Base-by-base conservation (phyloP, 2,113 vertebrate genomes). In the Nerophis lumbriciformis region DNA sequence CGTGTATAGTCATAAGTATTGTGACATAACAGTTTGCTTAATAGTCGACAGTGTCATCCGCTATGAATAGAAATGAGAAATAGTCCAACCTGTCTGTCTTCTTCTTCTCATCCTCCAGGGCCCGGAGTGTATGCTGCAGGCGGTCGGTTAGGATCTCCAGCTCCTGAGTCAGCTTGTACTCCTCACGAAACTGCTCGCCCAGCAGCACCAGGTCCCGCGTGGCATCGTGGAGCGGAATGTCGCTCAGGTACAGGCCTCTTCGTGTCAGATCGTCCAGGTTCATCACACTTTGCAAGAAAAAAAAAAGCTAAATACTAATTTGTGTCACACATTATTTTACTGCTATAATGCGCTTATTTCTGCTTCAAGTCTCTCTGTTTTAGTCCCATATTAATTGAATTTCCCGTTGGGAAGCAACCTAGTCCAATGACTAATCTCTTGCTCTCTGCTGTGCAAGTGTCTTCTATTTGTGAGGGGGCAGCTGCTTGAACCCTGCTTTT, bases 141-240 rank as follows among this genome's bases (percentile, higher is more conserved):
- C 95, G 90, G 78, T 99, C 97, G 0, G 97, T 99, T 64, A 99
- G 89, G 78, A 98, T 98, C 78, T 99, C 97, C 65, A 99, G 87
- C 83, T 98, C 96, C 67, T 98, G 96, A 2, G 97, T 99, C 75
- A 99, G 88, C 69, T 98, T 98, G 83, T 99, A 99, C 78, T 99
- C 97, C 86, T 99, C 97, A 59, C 97, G 88, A 82, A 99, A 99
- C 82, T 99, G 97, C 73, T 99, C 97, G 36, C 97, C 97, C 72
- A 99, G 71, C 69, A 99, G 91, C 65, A 99, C 97, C n/a, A 99
- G 91, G 78, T 99, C 97, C 0, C 97, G 93, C 0, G 96, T 99
- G 64, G 97, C 97, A 12, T 99, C 97, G 0, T 99, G 97, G 12
- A 99, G 80, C 0, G 97, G 97, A 73, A 99, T 98, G 85, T 99